Evolutionary conservation across 2,888 invertebrate species (phyloP).

Genomic region (Thereva unica): DNA sequence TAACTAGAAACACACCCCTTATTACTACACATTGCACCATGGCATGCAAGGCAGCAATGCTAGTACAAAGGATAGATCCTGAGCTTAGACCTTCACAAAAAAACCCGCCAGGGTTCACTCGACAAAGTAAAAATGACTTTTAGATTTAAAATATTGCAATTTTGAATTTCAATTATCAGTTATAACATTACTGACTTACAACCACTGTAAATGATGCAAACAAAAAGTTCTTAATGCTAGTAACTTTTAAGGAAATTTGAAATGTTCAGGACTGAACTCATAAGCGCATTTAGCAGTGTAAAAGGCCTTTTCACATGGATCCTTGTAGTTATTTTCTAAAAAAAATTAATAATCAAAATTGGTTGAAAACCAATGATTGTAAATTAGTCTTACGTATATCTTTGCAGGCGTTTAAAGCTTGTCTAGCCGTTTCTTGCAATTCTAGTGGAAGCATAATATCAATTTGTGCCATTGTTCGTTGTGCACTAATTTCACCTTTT

Average conservation of each 20-base stretch:
- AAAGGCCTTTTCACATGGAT: slow-evolving; percentile 51
- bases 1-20: no score
- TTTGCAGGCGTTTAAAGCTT: slow-evolving; percentile 49
- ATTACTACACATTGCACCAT: no score
- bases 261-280: slow-evolving; percentile 48
- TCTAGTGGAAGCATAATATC: slow-evolving; percentile 52
- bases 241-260: slow-evolving; percentile 51
- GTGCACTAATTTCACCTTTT: slow-evolving; percentile 52
- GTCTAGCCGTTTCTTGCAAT: slow-evolving; percentile 47
- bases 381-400: slow-evolving; percentile 50
- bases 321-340: slow-evolving; percentile 52
- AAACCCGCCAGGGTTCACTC: no score
- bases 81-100: no score
- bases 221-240: no score
- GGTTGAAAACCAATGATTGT: background rate
- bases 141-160: no score
- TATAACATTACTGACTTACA: no score
- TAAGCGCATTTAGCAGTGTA: slow-evolving; percentile 52
- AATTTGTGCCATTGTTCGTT: slow-evolving; percentile 52
- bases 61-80: no score
- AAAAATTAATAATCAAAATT: slow-evolving; percentile 2
- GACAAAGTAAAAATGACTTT: no score
- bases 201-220: no score
- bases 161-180: no score
- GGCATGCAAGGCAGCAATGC: no score